These are phyloP conservation scores for Amiota minor DNA, from an alignment of 2,888 invertebrate species.

Conservation along the genomic window DNA sequence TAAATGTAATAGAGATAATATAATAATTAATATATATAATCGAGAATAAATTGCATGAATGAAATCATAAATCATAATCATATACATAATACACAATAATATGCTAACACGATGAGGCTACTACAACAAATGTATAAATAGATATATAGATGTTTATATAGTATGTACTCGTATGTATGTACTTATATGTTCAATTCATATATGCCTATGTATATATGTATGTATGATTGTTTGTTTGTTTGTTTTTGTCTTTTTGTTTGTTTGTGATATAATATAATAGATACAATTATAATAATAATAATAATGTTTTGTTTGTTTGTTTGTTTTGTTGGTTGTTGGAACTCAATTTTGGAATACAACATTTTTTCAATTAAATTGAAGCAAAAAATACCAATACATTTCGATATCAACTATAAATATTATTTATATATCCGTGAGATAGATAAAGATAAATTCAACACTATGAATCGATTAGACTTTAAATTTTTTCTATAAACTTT, in stretches of 20 bases:
- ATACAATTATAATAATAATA: slow-evolving; percentile 27
- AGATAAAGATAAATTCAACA: slow-evolving; percentile 39
- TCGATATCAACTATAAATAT: slow-evolving; percentile 36
- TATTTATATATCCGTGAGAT: slow-evolving; percentile 28
- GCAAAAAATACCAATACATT: slow-evolving; percentile 49
- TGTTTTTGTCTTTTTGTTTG: slow-evolving; percentile 27
- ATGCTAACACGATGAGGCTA: too few relatives aligned
- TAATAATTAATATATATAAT: too few relatives aligned
- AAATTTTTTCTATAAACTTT: slow-evolving; percentile 8
- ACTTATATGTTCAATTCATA: slow-evolving; percentile 27
- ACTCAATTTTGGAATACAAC: slow-evolving; percentile 60
- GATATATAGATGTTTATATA: too few relatives aligned
- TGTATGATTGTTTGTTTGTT: slow-evolving; percentile 38
- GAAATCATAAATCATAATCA: too few relatives aligned
- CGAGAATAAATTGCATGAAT: too few relatives aligned
- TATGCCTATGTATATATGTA: slow-evolving; percentile 25
- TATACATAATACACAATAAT: too few relatives aligned
- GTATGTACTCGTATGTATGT: too few relatives aligned
- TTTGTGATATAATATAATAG: slow-evolving; percentile 32
- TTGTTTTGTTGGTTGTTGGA: slow-evolving; percentile 43
- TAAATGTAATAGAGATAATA: too few relatives aligned
- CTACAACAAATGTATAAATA: slow-evolving; percentile 43
- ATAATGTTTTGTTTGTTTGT: slow-evolving; percentile 15
- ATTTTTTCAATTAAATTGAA: slow-evolving; percentile 62
- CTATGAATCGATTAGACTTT: slow-evolving; percentile 27